phyloP scores from a whole-genome alignment of 2,797 vertebrate species.

The Coreius guichenoti region DNA sequence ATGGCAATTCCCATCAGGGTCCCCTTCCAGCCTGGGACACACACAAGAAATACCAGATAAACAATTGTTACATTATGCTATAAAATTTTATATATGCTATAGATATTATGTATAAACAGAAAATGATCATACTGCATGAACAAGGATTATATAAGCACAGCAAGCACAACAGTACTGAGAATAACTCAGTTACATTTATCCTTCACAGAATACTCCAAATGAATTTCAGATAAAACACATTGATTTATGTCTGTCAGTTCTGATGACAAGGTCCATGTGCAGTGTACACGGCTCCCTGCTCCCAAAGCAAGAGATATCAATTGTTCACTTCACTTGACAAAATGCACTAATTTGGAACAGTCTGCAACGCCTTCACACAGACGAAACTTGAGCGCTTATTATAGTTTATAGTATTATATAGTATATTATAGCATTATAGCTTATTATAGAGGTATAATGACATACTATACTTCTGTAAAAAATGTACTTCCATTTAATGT shows the following conservation, averaged over 20 bases:
- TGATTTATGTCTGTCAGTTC: not conserved
- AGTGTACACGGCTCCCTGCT: not conserved
- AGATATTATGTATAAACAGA: not conserved
- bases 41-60: constrained; percentile 26
- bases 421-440: no score
- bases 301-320: not conserved
- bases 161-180: not conserved
- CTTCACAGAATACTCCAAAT: not conserved
- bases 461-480: not conserved
- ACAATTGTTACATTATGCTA: not conserved
- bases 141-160: not conserved
- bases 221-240: not conserved
- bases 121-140: not conserved
- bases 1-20: constrained; percentile 88
- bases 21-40: constrained; percentile 88
- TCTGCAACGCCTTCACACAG: not conserved
- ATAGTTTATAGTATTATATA: no score
- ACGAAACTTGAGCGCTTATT: not conserved
- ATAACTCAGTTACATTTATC: not conserved
- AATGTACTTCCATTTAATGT: not conserved
- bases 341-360: not conserved
- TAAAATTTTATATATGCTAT: no score
- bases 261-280: not conserved
- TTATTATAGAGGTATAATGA: not conserved
- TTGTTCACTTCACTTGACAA: not conserved